Conservation (phyloP, 35 echinoderm and acorn worm species). For the Nesometra sesokonis region DNA sequence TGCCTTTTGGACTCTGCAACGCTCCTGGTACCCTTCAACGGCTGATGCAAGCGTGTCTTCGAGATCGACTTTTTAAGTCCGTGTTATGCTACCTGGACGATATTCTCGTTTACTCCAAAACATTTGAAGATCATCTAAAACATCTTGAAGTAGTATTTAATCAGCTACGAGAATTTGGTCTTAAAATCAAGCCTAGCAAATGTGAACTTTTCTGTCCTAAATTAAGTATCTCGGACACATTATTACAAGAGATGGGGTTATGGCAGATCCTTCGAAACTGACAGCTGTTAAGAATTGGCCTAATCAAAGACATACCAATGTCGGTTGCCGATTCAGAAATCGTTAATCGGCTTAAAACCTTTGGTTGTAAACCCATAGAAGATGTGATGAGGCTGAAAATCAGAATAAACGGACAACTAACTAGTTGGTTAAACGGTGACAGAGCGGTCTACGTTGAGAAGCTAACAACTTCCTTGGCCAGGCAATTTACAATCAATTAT, state of each 20-base stretch:
- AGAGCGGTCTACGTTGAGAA: too few relatives aligned
- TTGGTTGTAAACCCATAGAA: too few relatives aligned
- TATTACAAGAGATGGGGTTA: slow-evolving; percentile 3
- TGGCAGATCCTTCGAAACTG: slow-evolving; percentile 17
- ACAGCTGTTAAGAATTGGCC: slow-evolving; percentile 33
- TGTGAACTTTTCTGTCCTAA: slow-evolving; percentile 17
- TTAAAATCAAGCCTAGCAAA: slow-evolving; percentile 20
- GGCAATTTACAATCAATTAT: too few relatives aligned
- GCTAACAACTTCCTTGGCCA: too few relatives aligned
- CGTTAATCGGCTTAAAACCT: too few relatives aligned
- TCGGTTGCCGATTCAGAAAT: too few relatives aligned
- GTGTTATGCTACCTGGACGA: background rate
- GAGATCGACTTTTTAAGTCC: background rate
- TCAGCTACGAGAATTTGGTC: background rate
- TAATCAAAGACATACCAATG: too few relatives aligned
- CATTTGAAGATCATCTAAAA: slow-evolving; percentile 5
- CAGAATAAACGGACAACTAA: too few relatives aligned
- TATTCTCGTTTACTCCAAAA: background rate
- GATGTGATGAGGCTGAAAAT: too few relatives aligned
- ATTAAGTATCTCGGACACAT: slow-evolving; percentile 24
- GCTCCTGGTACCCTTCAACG: background rate
- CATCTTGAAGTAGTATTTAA: background rate
- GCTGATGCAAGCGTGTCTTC: background rate
- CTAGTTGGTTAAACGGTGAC: too few relatives aligned
- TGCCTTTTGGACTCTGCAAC: background rate